A percentile compares a stretch with the other conserved stretches of the same genome.
phyloP scores from a whole-genome alignment of 1,140 invertebrate species.

The Carcinoscorpius rotundicauda region DNA sequence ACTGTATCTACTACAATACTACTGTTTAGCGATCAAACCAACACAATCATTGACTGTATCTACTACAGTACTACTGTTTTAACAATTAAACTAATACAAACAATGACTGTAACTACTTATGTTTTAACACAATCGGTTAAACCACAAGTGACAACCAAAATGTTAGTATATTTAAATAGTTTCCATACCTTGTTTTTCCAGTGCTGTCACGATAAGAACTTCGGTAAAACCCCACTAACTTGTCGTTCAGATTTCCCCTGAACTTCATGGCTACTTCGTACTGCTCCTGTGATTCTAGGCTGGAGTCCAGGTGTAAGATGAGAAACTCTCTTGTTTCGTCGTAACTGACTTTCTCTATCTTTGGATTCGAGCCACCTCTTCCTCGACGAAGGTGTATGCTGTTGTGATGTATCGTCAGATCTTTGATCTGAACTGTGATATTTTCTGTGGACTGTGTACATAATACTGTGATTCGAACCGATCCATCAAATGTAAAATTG shows the following conservation, averaged over 20 bases:
- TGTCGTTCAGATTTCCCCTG: conserved; percentile 52
- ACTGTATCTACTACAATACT: too few species aligned
- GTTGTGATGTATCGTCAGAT: conserved; percentile 47
- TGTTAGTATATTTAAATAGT: too few species aligned
- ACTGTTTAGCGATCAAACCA: too few species aligned
- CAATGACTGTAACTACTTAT: too few species aligned
- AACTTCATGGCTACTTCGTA: conserved; percentile 56
- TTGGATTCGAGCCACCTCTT: background rate
- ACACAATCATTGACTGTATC: too few species aligned
- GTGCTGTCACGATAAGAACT: conserved; percentile 3
- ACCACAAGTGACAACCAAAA: too few species aligned
- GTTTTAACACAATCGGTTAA: too few species aligned
- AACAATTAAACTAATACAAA: too few species aligned
- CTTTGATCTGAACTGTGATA: conserved; percentile 54
- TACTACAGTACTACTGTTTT: too few species aligned
- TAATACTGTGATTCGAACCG: conserved; percentile 37
- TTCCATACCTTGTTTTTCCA: too few species aligned
- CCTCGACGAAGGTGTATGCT: background rate
- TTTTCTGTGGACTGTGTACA: conserved; percentile 43
- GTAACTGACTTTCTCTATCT: background rate
- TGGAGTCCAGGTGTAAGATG: conserved; percentile 42
- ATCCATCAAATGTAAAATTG: conserved; percentile 31
- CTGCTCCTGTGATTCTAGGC: conserved; percentile 37
- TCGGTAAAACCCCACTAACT: conserved; percentile 37
- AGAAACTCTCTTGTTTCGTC: conserved; percentile 51